phyloP scores from a whole-genome alignment of 1,140 invertebrate genomes.

The Halesus radiatus region DNA sequence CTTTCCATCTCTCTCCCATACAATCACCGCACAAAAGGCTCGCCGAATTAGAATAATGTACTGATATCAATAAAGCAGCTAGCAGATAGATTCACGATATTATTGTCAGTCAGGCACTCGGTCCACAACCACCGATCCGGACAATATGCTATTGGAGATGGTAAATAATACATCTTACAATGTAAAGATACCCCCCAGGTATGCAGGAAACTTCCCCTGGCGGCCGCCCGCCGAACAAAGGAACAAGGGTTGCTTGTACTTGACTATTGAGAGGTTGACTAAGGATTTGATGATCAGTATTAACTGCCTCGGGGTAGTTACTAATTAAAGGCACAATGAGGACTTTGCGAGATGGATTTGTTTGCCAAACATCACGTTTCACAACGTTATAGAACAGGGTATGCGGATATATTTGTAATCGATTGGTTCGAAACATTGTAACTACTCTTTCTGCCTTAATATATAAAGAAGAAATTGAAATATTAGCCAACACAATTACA shows the following conservation, averaged over 20 bases:
- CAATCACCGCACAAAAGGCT: neutral
- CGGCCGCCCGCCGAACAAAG: neutral
- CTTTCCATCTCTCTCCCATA: neutral
- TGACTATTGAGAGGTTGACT: neutral
- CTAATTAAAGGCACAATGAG: constrained; percentile 19
- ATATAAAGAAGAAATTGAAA: no score
- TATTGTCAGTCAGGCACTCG: constrained; percentile 2
- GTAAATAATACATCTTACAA: constrained; percentile 17
- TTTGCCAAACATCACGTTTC: constrained; percentile 15
- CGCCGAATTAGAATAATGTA: neutral
- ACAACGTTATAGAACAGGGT: neutral
- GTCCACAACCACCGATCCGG: neutral
- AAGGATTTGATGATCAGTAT: constrained; percentile 19
- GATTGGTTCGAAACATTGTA: no score
- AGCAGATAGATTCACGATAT: neutral
- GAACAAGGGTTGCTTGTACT: neutral
- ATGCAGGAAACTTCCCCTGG: neutral
- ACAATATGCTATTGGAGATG: constrained; percentile 13
- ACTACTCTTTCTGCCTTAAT: no score
- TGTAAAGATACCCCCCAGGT: constrained; percentile 17
- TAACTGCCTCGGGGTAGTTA: constrained; percentile 23
- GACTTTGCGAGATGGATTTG: neutral
- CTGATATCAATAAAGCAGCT: neutral
- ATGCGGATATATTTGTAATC: no score
- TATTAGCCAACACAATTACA: no score